phyloP scores from a whole-genome alignment of 2,113 vertebrate genomes.

The Brienomyrus longianalis region DNA sequence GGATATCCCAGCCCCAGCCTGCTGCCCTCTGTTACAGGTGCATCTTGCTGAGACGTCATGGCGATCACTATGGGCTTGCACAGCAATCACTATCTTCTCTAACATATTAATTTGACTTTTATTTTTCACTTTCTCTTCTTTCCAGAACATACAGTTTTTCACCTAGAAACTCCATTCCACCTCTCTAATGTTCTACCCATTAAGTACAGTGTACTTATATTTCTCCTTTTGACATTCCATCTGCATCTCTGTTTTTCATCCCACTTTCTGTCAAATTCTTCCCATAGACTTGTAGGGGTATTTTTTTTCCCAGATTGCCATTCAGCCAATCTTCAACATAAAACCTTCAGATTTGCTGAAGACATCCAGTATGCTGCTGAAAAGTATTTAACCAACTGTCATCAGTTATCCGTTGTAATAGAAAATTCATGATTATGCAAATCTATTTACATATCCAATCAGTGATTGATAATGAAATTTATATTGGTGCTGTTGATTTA shows the following conservation, averaged over 20 bases:
- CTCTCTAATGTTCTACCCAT: neutral
- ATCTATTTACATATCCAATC: too few species aligned
- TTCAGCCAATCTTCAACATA: neutral
- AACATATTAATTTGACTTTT: neutral
- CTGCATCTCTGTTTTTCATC: neutral
- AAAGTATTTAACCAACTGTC: neutral
- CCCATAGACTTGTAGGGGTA: neutral
- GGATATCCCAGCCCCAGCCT: neutral
- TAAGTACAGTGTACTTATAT: neutral
- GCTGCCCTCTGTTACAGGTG: neutral
- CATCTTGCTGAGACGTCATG: neutral
- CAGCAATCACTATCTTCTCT: neutral
- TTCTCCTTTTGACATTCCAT: neutral
- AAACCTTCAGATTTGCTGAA: neutral
- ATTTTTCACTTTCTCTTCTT: neutral
- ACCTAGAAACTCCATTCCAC: neutral
- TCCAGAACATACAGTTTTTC: neutral
- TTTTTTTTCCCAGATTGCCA: neutral
- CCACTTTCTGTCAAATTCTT: neutral
- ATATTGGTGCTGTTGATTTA: too few species aligned
- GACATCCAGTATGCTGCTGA: neutral
- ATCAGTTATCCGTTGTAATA: neutral
- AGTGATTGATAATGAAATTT: too few species aligned
- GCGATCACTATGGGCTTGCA: neutral
- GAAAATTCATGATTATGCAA: too few species aligned